Base-by-base conservation (phyloP, 1,140 invertebrate genomes). In the Berghia stephanieae region DNA sequence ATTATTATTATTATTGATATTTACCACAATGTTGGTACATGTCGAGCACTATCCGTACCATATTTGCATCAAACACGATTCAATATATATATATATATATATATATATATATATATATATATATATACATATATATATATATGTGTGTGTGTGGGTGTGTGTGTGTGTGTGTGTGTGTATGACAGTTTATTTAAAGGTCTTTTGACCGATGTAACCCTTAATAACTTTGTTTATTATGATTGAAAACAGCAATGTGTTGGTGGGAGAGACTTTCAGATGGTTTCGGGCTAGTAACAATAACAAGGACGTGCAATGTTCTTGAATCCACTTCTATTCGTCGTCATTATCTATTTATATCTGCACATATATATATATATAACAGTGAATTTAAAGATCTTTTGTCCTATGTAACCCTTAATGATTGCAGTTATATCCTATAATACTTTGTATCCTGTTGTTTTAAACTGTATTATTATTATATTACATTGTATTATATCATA, bases 71-170 rank as follows among this genome's bases (percentile, higher is more conserved):
- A 63, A 10, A 63, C 16, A 63, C 18, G 40, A 10, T 36, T 8
- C 6, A 10, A 16, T 8, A 38, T 6, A 18, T 40, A 34, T 13
- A 16, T 13, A 38, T 13, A 38, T 34, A 24, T 34, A 10, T 68
- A 38, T 6, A 34, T 38, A 10, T 34, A 27, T 63, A 27, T 63
- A 27, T 63, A 27, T 10, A 27, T 63, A 8, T 63, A 27, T 63
- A 27, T 63, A 27, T 63, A 27, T 63, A 27, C 31, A 27, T 63
- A 27, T 63, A 27, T 63, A 44, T 78, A 18, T 70, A 21, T 70
- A 24, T 42, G n/a, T 70, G 68, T 70, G 43, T 70, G 68, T 40
- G 1, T 43, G 0, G 42, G 8, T 43, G 46, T 70, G n/a, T 42
- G 36, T 70, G 43, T 70, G 0, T 31, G 10, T 43, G 68, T 70